Evolutionary conservation across 2,113 vertebrate species (phyloP), one percentile per base, ranked within the genome.

Genomic region (Scartelaos histophorus): DNA sequence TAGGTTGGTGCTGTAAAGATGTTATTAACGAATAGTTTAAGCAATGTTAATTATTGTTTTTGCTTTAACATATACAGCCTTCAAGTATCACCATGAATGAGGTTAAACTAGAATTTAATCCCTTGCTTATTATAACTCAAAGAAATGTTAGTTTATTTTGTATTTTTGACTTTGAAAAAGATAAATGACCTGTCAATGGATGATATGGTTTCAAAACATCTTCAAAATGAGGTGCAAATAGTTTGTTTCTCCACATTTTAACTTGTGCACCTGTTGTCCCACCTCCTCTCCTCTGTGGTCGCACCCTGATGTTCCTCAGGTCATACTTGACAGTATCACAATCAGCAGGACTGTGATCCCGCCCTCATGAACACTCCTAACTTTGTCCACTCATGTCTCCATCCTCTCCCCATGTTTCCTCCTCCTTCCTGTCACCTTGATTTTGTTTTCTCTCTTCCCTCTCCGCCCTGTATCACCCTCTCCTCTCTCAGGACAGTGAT

Each of bases 401-500:
- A 5, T 75, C 56, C 43, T 71, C 65, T 71, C 34, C 38, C 13
- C 38, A 66, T 68, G 15, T 1, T 15, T 73, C 25, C 25, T 38
- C 25, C 1, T 43, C 24, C n/a, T 66, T 60, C 22, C 35, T 29
- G 21, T 45, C 53, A 22, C 15, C 51, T 10, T 7, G 29, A 4
- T 47, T 57, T 19, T 66, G 16, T 25, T 54, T 61, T 67, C 35
- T 43, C 68, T 62, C 15, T 67, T 7, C 5, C 43, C n/a, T 46
- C 35, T 56, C 57, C 34, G 5, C n/a, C 15, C 17, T 58, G 38
- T 15, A 38, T 45, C 75, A 17, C 70, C 46, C 57, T 21, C 11
- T 15, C 24, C 21, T 24, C 51, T 61, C 69, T 54, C 94, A 97
- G 95, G 93, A 92, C 34, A 47, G 22, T 0, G 84, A 80, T 2